Evolutionary conservation across 35 echinoderm and acorn worm species (phyloP).

Genomic region (Strongylocentrotus purpuratus): DNA sequence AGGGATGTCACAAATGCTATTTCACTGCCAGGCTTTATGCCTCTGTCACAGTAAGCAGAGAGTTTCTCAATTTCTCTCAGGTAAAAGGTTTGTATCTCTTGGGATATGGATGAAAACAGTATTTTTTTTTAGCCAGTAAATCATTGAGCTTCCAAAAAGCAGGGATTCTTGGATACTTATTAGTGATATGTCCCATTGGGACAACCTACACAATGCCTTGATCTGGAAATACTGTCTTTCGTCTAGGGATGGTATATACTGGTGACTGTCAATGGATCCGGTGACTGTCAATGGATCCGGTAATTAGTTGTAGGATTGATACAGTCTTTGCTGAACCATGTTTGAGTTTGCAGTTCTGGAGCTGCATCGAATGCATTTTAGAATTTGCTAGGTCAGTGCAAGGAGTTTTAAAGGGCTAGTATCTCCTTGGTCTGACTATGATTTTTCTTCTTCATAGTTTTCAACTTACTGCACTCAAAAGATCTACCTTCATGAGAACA

Average conservation of each 20-base stretch:
- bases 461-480: neutral
- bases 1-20: too few species aligned
- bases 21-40: too few species aligned
- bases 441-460: neutral
- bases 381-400: too few species aligned
- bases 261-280: neutral
- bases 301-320: neutral
- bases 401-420: too few species aligned
- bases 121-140: neutral
- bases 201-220: too few species aligned
- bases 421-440: neutral
- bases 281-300: neutral
- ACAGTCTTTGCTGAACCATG: neutral
- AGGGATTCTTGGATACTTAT: neutral
- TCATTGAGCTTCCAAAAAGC: neutral
- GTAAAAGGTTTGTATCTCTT: neutral
- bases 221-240: neutral
- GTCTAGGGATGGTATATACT: neutral
- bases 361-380: too few species aligned
- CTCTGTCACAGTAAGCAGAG: neutral
- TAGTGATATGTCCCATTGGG: neutral
- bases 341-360: neutral
- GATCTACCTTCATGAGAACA: neutral
- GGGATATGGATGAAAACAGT: neutral
- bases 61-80: neutral